Base-by-base conservation (phyloP, 2,113 vertebrate genomes). In the Cisticola juncidis region DNA sequence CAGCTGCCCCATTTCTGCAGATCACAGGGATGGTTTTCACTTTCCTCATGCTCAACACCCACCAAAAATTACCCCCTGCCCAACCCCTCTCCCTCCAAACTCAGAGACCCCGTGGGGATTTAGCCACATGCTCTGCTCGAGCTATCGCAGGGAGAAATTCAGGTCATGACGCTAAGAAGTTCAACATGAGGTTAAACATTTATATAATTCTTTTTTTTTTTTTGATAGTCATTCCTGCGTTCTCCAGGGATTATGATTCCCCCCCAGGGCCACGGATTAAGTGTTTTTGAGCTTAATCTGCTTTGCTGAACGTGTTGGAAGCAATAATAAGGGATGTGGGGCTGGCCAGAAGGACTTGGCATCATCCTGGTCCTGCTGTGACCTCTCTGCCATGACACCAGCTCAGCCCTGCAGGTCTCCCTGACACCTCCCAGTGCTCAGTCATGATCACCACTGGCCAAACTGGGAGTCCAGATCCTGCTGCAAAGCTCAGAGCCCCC, bases 1-100 rank as follows among this genome's bases (percentile, higher is more conserved):
- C 79, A 99, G 97, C 76, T 99, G 98, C n/a, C 97, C 99, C 93
- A 99, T 99, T 93, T 99, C 99, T 99, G 98, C 28, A 77, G 94
- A 91, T 14, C 26, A 90, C 56, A 86, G 56, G 26, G 45, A 42
- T 33, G 40, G 25, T 38, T 68, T 74, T 56, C 50, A 51, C 47
- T 60, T 74, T 44, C 71, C 54, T 54, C 92, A 62, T 47, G 17
- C 60, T 90, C 26, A 16, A 20, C 9, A 19, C 35, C n/a, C 69
- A 61, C 47, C 51, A 73, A 81, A 81, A 88, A 81, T 7, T 47
- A 38, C 7, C 12, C 45, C 71, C 36, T 77, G 65, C 17, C 25
- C 82, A 35, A 29, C 68, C 38, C 12, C 18, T 62, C 15, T 17
- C 29, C 40, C 64, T 54, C 80, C 47, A 57, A 18, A 42, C 50